Evolutionary conservation across 2,888 invertebrate genomes (phyloP).

Genomic region (Zhuqinia jingwanae): DNA sequence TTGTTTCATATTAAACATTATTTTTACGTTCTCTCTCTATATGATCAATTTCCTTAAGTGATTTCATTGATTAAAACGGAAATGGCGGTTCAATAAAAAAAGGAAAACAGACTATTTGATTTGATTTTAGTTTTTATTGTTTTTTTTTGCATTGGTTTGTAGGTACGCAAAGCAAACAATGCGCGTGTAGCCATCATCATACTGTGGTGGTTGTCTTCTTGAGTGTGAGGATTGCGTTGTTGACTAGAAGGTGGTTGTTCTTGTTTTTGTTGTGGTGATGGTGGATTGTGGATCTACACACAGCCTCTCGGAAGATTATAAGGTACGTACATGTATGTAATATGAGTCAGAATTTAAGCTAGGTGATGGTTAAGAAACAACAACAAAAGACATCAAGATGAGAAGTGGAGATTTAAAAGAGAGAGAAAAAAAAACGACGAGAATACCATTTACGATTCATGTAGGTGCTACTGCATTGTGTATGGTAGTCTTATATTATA

Average conservation of each 20-base stretch:
- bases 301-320: no score
- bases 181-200: no score
- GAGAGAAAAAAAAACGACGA: neutral
- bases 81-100: constrained; percentile 27
- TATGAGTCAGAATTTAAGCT: neutral
- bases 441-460: neutral
- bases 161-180: neutral
- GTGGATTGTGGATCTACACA: no score
- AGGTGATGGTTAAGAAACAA: constrained; percentile 8
- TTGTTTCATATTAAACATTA: neutral
- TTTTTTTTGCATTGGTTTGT: neutral
- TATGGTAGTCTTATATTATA: no score
- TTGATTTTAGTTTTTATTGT: neutral
- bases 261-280: no score
- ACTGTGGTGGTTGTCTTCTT: neutral
- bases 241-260: no score
- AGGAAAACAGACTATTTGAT: constrained; percentile 20
- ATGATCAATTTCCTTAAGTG: constrained; percentile 40
- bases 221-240: no score
- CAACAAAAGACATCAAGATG: neutral
- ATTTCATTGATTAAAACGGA: constrained; percentile 41
- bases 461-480: no score
- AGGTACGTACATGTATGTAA: no score
- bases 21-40: no score
- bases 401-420: neutral